These are phyloP conservation scores for Orbicella faveolata DNA, from an alignment of 64 coral and sea anemone genomes.

Conservation along the genomic window DNA sequence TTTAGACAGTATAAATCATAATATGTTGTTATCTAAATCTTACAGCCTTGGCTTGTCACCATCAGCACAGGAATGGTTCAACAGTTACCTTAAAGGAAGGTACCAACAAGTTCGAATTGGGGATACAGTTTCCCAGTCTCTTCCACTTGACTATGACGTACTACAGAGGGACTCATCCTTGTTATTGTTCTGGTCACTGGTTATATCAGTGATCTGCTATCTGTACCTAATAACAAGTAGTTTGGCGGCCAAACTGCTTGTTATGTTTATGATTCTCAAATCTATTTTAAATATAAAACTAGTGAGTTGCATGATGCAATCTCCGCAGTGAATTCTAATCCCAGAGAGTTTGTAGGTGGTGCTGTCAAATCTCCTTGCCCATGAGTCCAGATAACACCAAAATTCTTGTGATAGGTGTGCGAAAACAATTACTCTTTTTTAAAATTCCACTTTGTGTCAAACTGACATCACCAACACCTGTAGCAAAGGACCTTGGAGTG, in stretches of 20 bases:
- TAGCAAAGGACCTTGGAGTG: constrained; percentile 9
- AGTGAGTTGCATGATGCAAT: background rate
- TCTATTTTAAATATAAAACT: constrained; percentile 1
- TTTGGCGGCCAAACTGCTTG: background rate
- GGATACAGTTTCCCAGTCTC: background rate
- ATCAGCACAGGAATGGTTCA: background rate
- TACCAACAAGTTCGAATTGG: background rate
- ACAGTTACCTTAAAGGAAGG: background rate
- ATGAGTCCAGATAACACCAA: background rate
- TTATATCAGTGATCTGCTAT: constrained; percentile 28
- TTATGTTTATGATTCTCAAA: background rate
- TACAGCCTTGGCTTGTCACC: background rate
- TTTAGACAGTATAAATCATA: constrained; percentile 12
- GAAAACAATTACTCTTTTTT: background rate
- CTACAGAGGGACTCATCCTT: constrained; percentile 23
- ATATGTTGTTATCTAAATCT: constrained; percentile 8
- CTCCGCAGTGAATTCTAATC: background rate
- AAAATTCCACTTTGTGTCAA: constrained; percentile 3
- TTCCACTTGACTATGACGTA: background rate
- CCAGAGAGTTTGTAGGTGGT: too few relatives aligned
- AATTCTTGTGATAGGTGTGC: background rate
- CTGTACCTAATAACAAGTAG: background rate
- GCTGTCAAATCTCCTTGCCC: background rate
- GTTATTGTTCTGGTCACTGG: constrained; percentile 7
- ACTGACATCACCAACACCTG: background rate